Percentiles rank a stretch among this genome's conserved stretches.
These are phyloP conservation scores for Spodoptera littoralis DNA, from an alignment of 2,888 invertebrate genomes.

Conservation along the genomic window DNA sequence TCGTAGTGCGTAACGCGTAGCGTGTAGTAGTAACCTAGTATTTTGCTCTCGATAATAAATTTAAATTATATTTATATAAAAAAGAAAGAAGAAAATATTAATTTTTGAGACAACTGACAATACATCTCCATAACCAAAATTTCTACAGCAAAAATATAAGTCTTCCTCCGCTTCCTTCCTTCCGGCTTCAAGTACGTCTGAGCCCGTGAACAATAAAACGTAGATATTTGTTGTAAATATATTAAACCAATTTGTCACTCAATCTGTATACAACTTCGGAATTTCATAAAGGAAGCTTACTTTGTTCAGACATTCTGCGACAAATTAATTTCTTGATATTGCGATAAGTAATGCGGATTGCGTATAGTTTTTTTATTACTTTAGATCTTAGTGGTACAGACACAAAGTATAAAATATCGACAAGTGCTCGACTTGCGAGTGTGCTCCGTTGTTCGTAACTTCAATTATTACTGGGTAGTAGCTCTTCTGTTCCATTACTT, in stretches of 20 bases:
- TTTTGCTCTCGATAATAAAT: not conserved
- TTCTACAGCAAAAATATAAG: conserved; percentile 1
- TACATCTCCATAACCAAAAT: conserved; percentile 1
- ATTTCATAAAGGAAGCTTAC: conserved; percentile 42
- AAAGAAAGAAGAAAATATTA: not conserved
- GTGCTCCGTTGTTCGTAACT: conserved; percentile 30
- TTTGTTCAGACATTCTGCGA: conserved; percentile 42
- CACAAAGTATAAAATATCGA: conserved; percentile 6
- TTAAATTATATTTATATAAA: too few relatives aligned
- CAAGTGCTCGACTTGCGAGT: not conserved
- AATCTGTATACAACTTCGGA: conserved; percentile 38
- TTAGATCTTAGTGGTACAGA: not conserved
- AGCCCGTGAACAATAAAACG: conserved; percentile 9
- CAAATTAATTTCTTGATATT: conserved; percentile 42
- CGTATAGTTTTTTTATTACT: conserved; percentile 17
- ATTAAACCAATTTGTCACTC: conserved; percentile 29
- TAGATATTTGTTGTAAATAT: conserved; percentile 26
- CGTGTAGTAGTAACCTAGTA: not conserved
- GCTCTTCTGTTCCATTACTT: conserved; percentile 52
- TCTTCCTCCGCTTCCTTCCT: not conserved
- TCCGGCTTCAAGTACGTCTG: not conserved
- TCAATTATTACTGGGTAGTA: conserved; percentile 43
- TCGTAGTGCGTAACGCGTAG: conserved; percentile 1
- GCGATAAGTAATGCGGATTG: conserved; percentile 31
- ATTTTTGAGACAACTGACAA: not conserved